phyloP scores from a whole-genome alignment of 1,140 invertebrate species.

The Metaphire vulgaris region DNA sequence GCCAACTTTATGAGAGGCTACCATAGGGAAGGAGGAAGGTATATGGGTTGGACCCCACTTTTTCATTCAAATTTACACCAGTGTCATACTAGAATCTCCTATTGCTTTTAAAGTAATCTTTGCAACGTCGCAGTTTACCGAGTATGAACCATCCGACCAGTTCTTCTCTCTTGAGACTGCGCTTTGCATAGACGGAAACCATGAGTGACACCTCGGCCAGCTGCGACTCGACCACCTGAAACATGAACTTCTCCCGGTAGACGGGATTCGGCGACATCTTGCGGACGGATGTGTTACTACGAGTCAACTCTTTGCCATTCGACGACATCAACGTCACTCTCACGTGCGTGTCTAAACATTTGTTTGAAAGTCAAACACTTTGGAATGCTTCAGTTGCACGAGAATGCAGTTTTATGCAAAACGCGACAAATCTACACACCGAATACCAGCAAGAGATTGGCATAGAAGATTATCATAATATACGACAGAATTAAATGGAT shows the following conservation, averaged over 20 bases:
- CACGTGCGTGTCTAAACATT: constrained; percentile 83
- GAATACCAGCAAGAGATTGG: no score
- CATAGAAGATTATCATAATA: no score
- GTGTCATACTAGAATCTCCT: background rate
- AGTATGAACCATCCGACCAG: constrained; percentile 93
- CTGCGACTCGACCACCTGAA: constrained; percentile 91
- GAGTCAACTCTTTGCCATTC: constrained; percentile 81
- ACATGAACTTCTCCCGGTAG: constrained; percentile 92
- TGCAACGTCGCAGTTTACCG: constrained; percentile 46
- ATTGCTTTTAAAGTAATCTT: background rate
- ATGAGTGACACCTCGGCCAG: constrained; percentile 89
- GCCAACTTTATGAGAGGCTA: background rate
- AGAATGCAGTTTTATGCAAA: no score
- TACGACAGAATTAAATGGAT: no score
- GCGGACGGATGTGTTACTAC: constrained; percentile 80
- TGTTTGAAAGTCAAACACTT: no score
- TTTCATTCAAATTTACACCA: no score
- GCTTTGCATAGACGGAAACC: constrained; percentile 83
- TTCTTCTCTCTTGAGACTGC: constrained; percentile 87
- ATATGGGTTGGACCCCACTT: background rate
- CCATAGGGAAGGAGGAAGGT: background rate
- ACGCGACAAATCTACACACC: no score
- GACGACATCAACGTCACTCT: constrained; percentile 83
- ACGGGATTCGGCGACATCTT: constrained; percentile 87
- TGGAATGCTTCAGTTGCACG: no score